Evolutionary conservation across 1,140 invertebrate genomes (phyloP).

Genomic region (Aphelenchoides avenae): DNA sequence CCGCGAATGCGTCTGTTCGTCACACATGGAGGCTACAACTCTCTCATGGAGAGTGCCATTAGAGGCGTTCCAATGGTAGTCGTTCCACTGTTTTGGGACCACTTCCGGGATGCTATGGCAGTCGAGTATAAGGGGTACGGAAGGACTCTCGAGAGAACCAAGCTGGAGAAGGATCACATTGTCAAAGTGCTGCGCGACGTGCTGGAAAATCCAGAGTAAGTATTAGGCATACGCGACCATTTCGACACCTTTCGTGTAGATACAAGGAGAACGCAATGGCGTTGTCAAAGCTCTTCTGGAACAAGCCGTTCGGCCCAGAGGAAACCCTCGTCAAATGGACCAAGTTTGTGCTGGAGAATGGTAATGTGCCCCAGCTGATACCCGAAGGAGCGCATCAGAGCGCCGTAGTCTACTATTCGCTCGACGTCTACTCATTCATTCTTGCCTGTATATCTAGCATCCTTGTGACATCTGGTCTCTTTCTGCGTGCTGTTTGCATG

Average conservation of each 20-base stretch:
- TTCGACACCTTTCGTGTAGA: too few species aligned
- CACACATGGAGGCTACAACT: slow-evolving; percentile 45
- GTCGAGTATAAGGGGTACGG: slow-evolving; percentile 37
- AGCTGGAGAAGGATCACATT: slow-evolving; percentile 14
- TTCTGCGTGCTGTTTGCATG: too few species aligned
- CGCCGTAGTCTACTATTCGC: slow-evolving; percentile 16
- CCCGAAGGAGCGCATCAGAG: slow-evolving; percentile 23
- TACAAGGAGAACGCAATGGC: slow-evolving; percentile 30
- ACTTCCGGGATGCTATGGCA: slow-evolving; percentile 40
- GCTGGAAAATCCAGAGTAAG: slow-evolving; percentile 14
- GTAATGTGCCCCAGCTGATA: slow-evolving; percentile 22
- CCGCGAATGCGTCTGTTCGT: slow-evolving; percentile 40
- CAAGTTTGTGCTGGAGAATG: slow-evolving; percentile 41
- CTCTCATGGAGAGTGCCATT: slow-evolving; percentile 33
- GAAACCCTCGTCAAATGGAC: slow-evolving; percentile 40
- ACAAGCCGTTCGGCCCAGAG: slow-evolving; percentile 37
- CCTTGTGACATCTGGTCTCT: too few species aligned
- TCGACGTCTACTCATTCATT: slow-evolving; percentile 28
- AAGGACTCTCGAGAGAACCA: slow-evolving; percentile 12
- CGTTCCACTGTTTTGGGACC: slow-evolving; percentile 47
- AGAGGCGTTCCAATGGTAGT: slow-evolving; percentile 36
- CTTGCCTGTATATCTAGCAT: too few species aligned
- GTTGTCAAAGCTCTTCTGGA: slow-evolving; percentile 18
- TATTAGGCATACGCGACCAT: too few species aligned
- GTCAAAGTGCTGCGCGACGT: slow-evolving; percentile 20